A percentile compares a stretch with the other conserved stretches of the same genome.
Conservation (phyloP, 2,113 vertebrate species). For the Cathartes aura region DNA sequence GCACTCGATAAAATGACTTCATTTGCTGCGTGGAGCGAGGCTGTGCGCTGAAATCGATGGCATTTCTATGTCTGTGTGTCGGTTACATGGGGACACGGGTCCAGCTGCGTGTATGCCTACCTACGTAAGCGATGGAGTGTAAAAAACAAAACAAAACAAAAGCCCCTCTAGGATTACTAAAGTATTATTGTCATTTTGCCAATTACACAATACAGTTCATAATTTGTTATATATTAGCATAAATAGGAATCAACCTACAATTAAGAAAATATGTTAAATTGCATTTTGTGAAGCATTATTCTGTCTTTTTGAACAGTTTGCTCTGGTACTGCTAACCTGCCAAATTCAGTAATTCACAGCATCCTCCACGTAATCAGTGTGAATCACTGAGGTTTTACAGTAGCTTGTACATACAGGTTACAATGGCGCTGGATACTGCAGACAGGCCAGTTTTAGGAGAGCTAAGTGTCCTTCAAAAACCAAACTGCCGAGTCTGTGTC, state of each 20-base stretch:
- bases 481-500: not conserved
- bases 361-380: not conserved
- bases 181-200: not conserved
- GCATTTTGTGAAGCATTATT: not conserved
- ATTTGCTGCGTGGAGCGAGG: accelerated
- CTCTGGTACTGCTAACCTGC: not conserved
- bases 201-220: not conserved
- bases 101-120: not conserved
- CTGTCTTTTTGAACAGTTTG: not conserved
- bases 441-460: not conserved
- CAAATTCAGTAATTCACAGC: not conserved
- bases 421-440: not conserved
- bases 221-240: not conserved
- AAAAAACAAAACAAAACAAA: not conserved
- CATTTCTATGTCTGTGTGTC: not conserved
- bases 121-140: accelerated
- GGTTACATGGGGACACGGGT: not conserved
- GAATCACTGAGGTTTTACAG: not conserved
- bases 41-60: not conserved
- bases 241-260: not conserved
- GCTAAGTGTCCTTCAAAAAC: not conserved
- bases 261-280: slow-evolving; percentile 24
- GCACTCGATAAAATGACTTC: not conserved
- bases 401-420: not conserved
- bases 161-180: not conserved